Percentiles rank a stretch among this genome's conserved stretches.
phyloP scores from a whole-genome alignment of 2,888 invertebrate genomes.

The Apamea sordens region DNA sequence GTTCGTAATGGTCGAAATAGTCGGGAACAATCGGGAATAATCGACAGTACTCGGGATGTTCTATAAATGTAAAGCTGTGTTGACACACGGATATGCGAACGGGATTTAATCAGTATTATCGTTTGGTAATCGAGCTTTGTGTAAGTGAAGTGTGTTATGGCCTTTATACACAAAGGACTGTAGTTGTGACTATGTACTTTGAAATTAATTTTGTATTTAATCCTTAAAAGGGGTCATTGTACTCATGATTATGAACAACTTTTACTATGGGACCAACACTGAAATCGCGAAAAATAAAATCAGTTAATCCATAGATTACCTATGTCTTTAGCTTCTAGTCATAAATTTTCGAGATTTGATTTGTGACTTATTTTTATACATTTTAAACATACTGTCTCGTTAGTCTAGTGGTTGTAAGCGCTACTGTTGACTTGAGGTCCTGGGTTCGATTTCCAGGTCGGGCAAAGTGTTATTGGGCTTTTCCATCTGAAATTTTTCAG shows the following conservation, averaged over 20 bases:
- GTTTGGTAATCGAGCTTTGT: conserved; percentile 25
- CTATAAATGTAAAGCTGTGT: conserved; percentile 60
- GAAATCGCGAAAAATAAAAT: no score
- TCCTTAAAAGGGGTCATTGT: no score
- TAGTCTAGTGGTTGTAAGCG: no score
- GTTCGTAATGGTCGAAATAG: conserved; percentile 67
- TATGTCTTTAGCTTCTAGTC: background rate
- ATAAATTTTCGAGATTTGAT: background rate
- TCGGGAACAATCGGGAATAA: conserved; percentile 2
- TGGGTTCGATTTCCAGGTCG: no score
- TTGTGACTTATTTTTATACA: background rate
- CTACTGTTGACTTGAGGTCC: no score
- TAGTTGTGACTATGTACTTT: background rate
- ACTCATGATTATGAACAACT: no score
- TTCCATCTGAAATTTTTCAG: no score
- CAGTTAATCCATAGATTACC: no score
- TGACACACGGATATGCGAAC: conserved; percentile 13
- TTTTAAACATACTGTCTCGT: background rate
- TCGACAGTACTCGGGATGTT: conserved; percentile 45
- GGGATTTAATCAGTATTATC: conserved; percentile 20
- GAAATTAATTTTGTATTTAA: conserved; percentile 14
- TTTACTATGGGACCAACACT: no score
- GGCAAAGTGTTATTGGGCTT: no score
- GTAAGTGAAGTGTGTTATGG: conserved; percentile 26
- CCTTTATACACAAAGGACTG: background rate